Evolutionary conservation across 2,113 vertebrate species (phyloP).

Genomic region (Notothenia coriiceps): DNA sequence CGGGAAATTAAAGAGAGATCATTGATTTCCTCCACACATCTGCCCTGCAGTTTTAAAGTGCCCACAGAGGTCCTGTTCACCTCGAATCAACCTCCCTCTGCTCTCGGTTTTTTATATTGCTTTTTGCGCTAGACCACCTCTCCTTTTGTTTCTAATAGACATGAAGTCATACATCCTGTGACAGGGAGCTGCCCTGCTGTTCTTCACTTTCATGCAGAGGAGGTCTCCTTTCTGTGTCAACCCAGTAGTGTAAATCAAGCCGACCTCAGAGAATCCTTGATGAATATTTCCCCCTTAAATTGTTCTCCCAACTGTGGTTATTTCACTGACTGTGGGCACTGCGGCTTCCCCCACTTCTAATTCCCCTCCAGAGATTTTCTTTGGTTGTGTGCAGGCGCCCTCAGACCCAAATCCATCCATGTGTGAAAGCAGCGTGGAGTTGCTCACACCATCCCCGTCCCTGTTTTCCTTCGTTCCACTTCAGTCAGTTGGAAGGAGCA

Average conservation of each 20-base stretch:
- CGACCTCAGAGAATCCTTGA: conserved; percentile 30
- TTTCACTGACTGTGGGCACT: conserved; percentile 25
- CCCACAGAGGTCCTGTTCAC: conserved; percentile 42
- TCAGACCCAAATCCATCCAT: conserved; percentile 16
- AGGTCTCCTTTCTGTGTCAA: conserved; percentile 10
- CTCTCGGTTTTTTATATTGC: conserved; percentile 35
- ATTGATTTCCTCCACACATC: conserved; percentile 48
- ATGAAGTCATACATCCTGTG: conserved; percentile 61
- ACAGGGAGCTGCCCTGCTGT: conserved; percentile 14
- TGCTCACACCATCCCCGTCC: conserved; percentile 26
- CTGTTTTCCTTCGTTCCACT: conserved; percentile 23
- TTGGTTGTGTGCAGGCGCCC: conserved; percentile 15
- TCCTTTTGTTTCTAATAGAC: conserved; percentile 46
- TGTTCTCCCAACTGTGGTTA: conserved; percentile 51
- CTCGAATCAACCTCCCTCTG: conserved; percentile 40
- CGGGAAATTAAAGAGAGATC: conserved; percentile 48
- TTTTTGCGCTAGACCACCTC: conserved; percentile 29
- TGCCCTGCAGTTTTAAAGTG: conserved; percentile 28
- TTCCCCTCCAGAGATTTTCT: conserved; percentile 1
- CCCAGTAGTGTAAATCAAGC: conserved; percentile 52
- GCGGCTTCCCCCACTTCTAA: conserved; percentile 32
- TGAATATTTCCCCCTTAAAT: conserved; percentile 28
- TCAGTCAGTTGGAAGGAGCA: background rate
- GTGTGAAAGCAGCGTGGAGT: conserved; percentile 48
- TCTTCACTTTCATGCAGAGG: conserved; percentile 39